phyloP scores from a whole-genome alignment of 2,888 invertebrate species.

The Melanargia galathea region DNA sequence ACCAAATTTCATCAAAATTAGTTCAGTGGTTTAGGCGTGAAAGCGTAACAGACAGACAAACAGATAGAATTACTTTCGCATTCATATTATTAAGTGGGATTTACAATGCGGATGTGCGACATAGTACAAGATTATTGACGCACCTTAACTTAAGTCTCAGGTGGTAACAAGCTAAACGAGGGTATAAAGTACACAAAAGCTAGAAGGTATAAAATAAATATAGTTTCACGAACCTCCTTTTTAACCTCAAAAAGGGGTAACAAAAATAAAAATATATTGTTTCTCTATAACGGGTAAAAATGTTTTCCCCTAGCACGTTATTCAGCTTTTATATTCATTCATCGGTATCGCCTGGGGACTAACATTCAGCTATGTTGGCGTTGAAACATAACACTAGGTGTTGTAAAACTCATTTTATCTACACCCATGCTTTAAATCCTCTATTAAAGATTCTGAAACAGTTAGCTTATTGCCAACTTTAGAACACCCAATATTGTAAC shows the following conservation, averaged over 20 bases:
- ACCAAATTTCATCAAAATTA: too few species aligned
- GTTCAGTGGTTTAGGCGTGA: too few species aligned
- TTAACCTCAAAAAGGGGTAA: slow-evolving; percentile 14
- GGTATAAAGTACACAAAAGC: background rate
- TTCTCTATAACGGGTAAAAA: slow-evolving; percentile 13
- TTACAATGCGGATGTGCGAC: too few species aligned
- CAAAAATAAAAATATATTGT: slow-evolving; percentile 22
- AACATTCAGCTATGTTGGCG: background rate
- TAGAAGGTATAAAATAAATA: background rate
- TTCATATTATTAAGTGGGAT: too few species aligned
- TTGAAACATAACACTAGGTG: background rate
- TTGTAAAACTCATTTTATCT: slow-evolving; percentile 2
- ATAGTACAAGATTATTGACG: too few species aligned
- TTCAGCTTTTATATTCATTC: slow-evolving; percentile 19
- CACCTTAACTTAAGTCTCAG: background rate
- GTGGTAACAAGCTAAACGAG: background rate
- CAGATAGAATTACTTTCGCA: too few species aligned
- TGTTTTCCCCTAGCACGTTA: slow-evolving; percentile 16
- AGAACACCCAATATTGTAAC: too few species aligned
- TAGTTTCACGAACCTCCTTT: background rate
- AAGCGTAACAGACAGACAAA: too few species aligned
- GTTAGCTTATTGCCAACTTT: too few species aligned
- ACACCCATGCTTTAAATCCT: too few species aligned
- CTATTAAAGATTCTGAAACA: too few species aligned
- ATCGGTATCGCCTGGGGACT: slow-evolving; percentile 13